Base-by-base conservation (phyloP, 2,113 vertebrate species). In the Engraulis encrasicolus region DNA sequence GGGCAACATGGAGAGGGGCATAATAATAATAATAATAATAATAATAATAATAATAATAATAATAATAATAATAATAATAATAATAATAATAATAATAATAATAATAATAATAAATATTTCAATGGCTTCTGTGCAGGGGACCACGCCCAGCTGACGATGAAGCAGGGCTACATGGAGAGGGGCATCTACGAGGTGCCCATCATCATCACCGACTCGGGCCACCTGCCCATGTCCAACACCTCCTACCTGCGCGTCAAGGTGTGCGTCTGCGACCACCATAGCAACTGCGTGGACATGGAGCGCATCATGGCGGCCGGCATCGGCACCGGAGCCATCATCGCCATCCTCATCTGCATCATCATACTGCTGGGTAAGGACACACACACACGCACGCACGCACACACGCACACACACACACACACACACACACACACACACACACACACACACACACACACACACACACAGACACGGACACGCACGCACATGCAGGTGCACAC, bases 341-440 rank as follows among this genome's bases (percentile, higher is more conserved):
- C 97, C 78, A 99, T 99, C 91, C 96, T 99, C 19, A 95, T 99
- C 40, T 99, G 98, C 81, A 99, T 99, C 91, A 99, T 99, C 92
- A 97, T 98, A 84, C 93, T 99, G 31, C 95, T 99, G 20, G 96
- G 98, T 99, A 90, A 96, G 96, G 91, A n/a, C n/a, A n/a, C n/a
- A n/a, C n/a, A n/a, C n/a, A n/a, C n/a, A n/a, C n/a, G n/a, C 18
- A 2, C 18, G 1, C 18, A 40, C 48, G 52, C 83, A 58, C n/a
- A 15, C 12, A 78, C 19, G 50, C 77, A 66, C 58, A 66, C 45
- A 50, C 77, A 52, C 27, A 20, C 50, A 71, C 81, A 0, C 18
- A 31, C 15, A 38, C 40, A 27, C 20, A 5, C n/a, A 49, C 34
- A 80, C 50, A 38, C 38, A 37, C 50, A 34, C 78, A 50, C 36